Conservation (phyloP, 2,888 invertebrate genomes). For the Chymomyza fuscimana region DNA sequence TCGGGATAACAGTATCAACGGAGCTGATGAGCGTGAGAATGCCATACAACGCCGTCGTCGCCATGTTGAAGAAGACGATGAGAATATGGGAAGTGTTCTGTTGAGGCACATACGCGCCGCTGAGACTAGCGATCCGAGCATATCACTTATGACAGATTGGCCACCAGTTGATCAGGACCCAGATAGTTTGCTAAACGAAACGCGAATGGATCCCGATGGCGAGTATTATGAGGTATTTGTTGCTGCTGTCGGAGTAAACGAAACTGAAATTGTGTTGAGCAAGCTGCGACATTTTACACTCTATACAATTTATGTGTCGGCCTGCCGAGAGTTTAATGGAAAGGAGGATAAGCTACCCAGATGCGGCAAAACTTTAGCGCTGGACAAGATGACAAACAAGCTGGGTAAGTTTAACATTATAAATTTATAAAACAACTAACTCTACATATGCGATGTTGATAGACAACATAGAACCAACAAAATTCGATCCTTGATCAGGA, state of each 20-base stretch:
- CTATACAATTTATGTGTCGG: conserved; percentile 88
- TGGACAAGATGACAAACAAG: conserved; percentile 81
- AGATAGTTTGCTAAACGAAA: conserved; percentile 62
- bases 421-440: too few relatives aligned
- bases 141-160: conserved; percentile 19
- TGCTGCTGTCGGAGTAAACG: conserved; percentile 63
- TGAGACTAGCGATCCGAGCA: conserved; percentile 3
- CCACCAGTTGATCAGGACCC: conserved; percentile 27
- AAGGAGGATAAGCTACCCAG: conserved; percentile 42
- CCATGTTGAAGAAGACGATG: conserved; percentile 33
- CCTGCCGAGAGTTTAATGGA: conserved; percentile 84
- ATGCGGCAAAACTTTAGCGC: conserved; percentile 82
- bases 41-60: conserved; percentile 44
- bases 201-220: conserved; percentile 56
- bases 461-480: too few relatives aligned
- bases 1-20: conserved; percentile 24
- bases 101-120: conserved; percentile 64
- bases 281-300: conserved; percentile 88
- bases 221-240: conserved; percentile 54
- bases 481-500: too few relatives aligned
- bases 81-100: conserved; percentile 55
- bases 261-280: conserved; percentile 81
- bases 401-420: conserved; percentile 67
- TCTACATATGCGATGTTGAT: too few relatives aligned
- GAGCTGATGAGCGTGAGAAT: conserved; percentile 1